Conservation (phyloP, 2,797 vertebrate genomes). For the Acanthurus leucopareius region DNA sequence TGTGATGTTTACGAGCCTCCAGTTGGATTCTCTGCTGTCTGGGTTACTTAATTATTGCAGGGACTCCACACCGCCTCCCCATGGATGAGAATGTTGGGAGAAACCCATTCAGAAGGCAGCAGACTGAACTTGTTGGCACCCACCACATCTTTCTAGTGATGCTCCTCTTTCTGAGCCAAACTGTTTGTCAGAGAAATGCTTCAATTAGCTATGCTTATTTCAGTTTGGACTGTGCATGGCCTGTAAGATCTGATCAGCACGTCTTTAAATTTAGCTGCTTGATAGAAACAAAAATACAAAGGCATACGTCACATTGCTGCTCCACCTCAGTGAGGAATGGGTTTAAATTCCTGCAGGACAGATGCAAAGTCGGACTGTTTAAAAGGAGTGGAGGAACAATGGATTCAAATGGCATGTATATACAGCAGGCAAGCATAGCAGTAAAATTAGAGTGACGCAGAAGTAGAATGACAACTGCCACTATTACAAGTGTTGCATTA, state of each 20-base stretch:
- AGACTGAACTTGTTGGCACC: neutral
- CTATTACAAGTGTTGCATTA: constrained; percentile 23
- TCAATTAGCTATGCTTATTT: neutral
- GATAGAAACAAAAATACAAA: too few relatives aligned
- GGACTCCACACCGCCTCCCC: neutral
- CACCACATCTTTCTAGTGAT: neutral
- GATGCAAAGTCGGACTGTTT: constrained; percentile 37
- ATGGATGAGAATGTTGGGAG: neutral
- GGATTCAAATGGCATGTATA: constrained; percentile 17
- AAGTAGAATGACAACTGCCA: constrained; percentile 42
- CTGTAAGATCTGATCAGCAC: too few relatives aligned
- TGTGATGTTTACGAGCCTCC: neutral
- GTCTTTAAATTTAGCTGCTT: too few relatives aligned
- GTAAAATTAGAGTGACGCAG: constrained; percentile 26
- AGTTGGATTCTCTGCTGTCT: neutral
- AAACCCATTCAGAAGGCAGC: neutral
- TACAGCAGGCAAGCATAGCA: constrained; percentile 4
- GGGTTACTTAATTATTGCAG: too few relatives aligned
- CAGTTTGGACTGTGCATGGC: neutral
- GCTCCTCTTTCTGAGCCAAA: neutral
- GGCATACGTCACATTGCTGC: neutral
- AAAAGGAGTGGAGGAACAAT: constrained; percentile 33
- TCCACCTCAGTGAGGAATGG: constrained; percentile 38
- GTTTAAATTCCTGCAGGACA: constrained; percentile 31
- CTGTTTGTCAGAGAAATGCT: neutral